Evolutionary conservation across 2,113 vertebrate genomes (phyloP), one percentile per base, ranked within the genome.

Genomic region (Microtus richardsoni): DNA sequence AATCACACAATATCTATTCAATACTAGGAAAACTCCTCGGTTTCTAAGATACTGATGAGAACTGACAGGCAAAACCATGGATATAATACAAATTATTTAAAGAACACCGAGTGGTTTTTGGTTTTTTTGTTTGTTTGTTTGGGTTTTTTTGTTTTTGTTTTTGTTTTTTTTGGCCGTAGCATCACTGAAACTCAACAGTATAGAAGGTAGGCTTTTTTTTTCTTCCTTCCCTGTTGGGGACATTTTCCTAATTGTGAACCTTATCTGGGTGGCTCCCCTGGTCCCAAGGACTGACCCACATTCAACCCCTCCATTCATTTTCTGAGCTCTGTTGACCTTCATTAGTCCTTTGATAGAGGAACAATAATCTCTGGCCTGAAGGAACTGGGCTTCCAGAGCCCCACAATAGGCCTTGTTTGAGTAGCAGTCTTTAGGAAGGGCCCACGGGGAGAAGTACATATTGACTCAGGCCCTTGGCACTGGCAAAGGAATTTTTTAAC

Each of bases 251-350:
- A 10, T 47, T 47, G 8, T 30, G 36, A 47, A 41, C 21, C 2
- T n/a, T 6, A 7, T 30, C 13, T 26, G 62, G 39, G 3, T 11
- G 52, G 22, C 66, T 82, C 47, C 44, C 52, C 33, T 13, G 11
- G 44, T n/a, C 52, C 75, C 22, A 0, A 1, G 17, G 49, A 41
- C 3, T 64, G 47, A 92, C 64, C 89, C 33, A 80, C n/a, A 33
- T 70, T 92, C 97, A 66, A 80, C 79, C 33, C 73, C 93, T 54
- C 87, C 90, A 95, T 97, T 95, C 80, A 96, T 58, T 88, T 74
- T 88, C 49, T 86, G 30, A 97, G 79, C 74, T 96, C 97, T 95
- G 93, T 74, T 97, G 91, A 97, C 91, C 95, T 96, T 97, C 73
- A 90, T 92, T 70, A 96, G n/a, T 94, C 82, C 94, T 98, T 95